Evolutionary conservation across 2,113 vertebrate species (phyloP).

Genomic region (Trematomus loennbergii): DNA sequence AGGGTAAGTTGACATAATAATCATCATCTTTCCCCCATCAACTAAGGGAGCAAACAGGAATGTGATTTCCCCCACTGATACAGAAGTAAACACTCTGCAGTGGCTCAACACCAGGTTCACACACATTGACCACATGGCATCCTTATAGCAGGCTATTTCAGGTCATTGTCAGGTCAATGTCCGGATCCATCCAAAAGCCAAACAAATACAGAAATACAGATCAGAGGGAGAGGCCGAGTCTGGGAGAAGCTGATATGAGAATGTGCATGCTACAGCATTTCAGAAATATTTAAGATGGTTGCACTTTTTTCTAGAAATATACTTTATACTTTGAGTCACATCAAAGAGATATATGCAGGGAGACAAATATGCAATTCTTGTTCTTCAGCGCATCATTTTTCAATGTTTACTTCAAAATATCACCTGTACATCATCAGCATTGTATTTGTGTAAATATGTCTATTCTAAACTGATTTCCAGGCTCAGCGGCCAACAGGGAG

Average conservation of each 20-base stretch:
- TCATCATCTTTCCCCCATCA: background rate
- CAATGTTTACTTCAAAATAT: background rate
- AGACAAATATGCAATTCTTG: background rate
- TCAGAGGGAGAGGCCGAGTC: conserved; percentile 5
- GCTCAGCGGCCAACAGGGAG: conserved; percentile 65
- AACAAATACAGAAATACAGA: conserved; percentile 36
- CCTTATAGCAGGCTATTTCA: conserved; percentile 10
- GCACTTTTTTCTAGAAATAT: background rate
- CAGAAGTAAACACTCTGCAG: conserved; percentile 10
- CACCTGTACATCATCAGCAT: background rate
- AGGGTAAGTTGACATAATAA: conserved; percentile 29
- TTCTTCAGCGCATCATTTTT: background rate
- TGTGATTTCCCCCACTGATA: conserved; percentile 23
- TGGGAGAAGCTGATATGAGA: conserved; percentile 39
- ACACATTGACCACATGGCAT: conserved; percentile 8
- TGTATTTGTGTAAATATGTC: background rate
- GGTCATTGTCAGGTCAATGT: conserved; percentile 29
- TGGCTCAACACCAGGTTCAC: conserved; percentile 13
- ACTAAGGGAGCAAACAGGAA: no score
- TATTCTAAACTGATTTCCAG: conserved; percentile 59
- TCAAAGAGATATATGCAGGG: background rate
- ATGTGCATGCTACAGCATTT: conserved; percentile 1
- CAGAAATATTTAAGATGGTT: background rate
- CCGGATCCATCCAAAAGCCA: conserved; percentile 22
- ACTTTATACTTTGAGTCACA: no score